phyloP scores from a whole-genome alignment of 2,888 invertebrate genomes.

The Andrena marginata region DNA sequence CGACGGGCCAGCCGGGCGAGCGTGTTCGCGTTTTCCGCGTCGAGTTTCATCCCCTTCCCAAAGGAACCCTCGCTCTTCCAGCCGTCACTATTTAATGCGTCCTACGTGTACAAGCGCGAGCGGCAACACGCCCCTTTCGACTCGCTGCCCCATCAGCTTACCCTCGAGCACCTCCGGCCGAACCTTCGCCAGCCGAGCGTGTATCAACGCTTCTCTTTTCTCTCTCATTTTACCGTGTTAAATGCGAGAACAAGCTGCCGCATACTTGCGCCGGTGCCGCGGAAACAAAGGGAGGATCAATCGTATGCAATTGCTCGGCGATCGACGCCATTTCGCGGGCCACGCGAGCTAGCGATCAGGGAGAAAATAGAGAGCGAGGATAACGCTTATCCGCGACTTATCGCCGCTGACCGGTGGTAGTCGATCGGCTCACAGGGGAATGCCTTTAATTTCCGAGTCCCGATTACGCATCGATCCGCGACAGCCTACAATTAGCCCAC shows the following conservation, averaged over 20 bases:
- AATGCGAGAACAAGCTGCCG: too few species aligned
- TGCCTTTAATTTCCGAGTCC: slow-evolving; percentile 43
- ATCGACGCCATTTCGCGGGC: too few species aligned
- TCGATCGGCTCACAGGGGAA: not conserved
- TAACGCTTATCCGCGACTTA: slow-evolving; percentile 2
- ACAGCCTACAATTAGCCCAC: slow-evolving; percentile 30
- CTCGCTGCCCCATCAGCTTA: slow-evolving; percentile 4
- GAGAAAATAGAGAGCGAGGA: not conserved
- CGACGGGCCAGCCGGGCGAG: not conserved
- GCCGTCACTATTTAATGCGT: slow-evolving; percentile 44
- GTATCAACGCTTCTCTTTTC: not conserved
- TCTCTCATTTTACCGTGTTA: not conserved
- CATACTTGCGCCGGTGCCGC: too few species aligned
- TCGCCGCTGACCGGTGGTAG: not conserved
- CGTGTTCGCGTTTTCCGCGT: slow-evolving; percentile 55
- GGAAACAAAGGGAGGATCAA: too few species aligned
- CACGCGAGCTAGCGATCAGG: too few species aligned
- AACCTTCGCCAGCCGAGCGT: not conserved
- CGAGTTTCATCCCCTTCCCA: slow-evolving; percentile 67
- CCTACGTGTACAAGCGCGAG: slow-evolving; percentile 12
- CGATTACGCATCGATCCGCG: slow-evolving; percentile 39
- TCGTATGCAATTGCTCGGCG: too few species aligned
- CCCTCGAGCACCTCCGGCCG: not conserved
- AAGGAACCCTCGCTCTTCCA: slow-evolving; percentile 61
- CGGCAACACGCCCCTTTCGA: not conserved